phyloP scores from a whole-genome alignment of 37 sponge, comb jelly and placozoan genomes.

The Chondrilla cf. caribensis region DNA sequence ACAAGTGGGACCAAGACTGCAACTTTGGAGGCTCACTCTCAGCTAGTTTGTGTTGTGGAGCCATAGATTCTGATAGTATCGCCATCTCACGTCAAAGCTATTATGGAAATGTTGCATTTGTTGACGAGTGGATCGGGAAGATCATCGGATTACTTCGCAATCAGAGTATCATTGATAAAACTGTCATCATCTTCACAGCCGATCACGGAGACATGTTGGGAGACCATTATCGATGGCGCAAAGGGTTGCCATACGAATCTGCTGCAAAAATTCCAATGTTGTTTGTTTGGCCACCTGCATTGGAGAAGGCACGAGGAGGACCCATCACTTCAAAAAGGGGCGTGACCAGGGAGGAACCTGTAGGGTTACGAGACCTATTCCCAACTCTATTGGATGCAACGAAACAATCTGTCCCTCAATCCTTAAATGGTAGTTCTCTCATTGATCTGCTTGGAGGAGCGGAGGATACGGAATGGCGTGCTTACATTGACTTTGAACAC shows the following conservation, averaged over 20 bases:
- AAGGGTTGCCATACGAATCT: conserved; percentile 58
- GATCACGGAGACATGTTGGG: conserved; percentile 83
- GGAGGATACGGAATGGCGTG: conserved; percentile 14
- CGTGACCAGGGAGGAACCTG: conserved; percentile 2
- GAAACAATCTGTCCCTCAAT: not conserved
- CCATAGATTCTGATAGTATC: conserved; percentile 27
- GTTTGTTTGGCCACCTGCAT: conserved; percentile 43
- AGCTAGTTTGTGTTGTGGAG: conserved; percentile 57
- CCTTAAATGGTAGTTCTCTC: conserved; percentile 53
- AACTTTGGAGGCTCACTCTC: conserved; percentile 20
- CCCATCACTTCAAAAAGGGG: conserved; percentile 26
- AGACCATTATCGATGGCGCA: conserved; percentile 68
- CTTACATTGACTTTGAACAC: conserved; percentile 66
- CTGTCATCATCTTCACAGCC: conserved; percentile 62
- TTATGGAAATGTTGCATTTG: conserved; percentile 56
- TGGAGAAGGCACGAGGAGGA: conserved; percentile 31
- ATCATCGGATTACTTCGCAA: conserved; percentile 34
- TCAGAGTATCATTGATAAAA: conserved; percentile 28
- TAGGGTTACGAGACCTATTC: conserved; percentile 62
- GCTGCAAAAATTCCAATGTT: conserved; percentile 61
- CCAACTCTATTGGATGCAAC: conserved; percentile 63
- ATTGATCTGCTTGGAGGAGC: not conserved
- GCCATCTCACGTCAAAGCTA: conserved; percentile 54
- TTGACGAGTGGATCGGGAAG: conserved; percentile 69
- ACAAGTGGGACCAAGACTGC: conserved; percentile 32